Evolutionary conservation across 2,888 invertebrate genomes (phyloP).

Genomic region (Sarcophaga variegata): DNA sequence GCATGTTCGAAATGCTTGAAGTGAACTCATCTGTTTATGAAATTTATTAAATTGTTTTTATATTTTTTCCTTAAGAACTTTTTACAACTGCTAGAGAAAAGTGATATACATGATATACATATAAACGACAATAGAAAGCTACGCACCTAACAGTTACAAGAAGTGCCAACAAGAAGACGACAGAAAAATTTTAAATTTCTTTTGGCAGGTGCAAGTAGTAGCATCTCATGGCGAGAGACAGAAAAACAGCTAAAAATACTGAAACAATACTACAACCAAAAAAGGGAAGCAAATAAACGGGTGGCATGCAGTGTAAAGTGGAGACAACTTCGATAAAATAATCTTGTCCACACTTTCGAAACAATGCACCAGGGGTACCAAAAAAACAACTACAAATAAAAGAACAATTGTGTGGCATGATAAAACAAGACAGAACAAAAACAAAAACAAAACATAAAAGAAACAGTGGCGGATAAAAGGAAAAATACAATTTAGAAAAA

Average conservation of each 20-base stretch:
- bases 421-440: no score
- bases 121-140: not conserved
- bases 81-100: no score
- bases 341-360: conserved; percentile 35
- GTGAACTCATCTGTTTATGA: no score
- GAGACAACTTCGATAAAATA: conserved; percentile 7
- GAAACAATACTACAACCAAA: not conserved
- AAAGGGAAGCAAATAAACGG: not conserved
- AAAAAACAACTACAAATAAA: not conserved
- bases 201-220: not conserved
- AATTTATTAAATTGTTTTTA: no score
- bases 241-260: not conserved
- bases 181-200: not conserved
- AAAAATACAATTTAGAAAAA: not conserved
- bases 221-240: not conserved
- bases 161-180: conserved; percentile 6
- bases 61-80: no score
- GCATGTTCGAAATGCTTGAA: no score
- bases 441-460: no score
- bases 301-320: not conserved
- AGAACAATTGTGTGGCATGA: not conserved
- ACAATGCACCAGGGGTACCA: not conserved
- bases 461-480: not conserved
- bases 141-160: not conserved
- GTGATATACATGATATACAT: no score